Base-by-base conservation (phyloP, 2,888 invertebrate genomes). In the Escarpia spicata region DNA sequence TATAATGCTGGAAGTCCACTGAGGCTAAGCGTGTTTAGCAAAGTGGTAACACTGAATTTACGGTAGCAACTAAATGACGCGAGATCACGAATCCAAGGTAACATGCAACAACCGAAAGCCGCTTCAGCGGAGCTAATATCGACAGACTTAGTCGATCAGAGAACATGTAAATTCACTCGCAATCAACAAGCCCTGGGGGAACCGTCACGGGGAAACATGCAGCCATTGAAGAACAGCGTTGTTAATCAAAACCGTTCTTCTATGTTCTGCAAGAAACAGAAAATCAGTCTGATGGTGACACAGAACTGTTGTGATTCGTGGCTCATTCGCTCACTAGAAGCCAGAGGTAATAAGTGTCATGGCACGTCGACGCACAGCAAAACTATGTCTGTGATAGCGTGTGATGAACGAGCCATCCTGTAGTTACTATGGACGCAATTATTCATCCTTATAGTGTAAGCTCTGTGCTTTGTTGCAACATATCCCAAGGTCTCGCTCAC, bases 41-140 rank as follows among this genome's bases (percentile, higher is more conserved):
- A 75, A 75, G 75, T 75, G 75, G 75, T 75, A 75, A 75, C 75
- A 75, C 75, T n/a, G n/a, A 26, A n/a, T 75, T 26, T 75, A 75
- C n/a, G 75, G 19, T 15, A 75, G 75, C 75, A 3, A 75, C 75
- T 75, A 75, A 75, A 75, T 26, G 75, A 75, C 19, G 75, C 19
- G 75, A 75, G 75, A 75, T 75, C 75, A 75, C n/a, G 75, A 75
- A 75, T 26, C 6, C 6, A 3, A 6, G 75, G 75, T 75, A 15
- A 75, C 19, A 75, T 15, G n/a, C 52, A 52, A 15, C 52, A 52
- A 52, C 52, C 15, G 52, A 15, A 9, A 15, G 52, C 6, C 15
- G 52, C 52, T 52, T 52, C 12, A 52, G 52, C 10, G 52, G 4
- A 9, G 52, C 75, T 75, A 75, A 75, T 75, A 75, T 75, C 75